phyloP scores from a whole-genome alignment of 2,113 vertebrate genomes.

The Euleptes europaea region DNA sequence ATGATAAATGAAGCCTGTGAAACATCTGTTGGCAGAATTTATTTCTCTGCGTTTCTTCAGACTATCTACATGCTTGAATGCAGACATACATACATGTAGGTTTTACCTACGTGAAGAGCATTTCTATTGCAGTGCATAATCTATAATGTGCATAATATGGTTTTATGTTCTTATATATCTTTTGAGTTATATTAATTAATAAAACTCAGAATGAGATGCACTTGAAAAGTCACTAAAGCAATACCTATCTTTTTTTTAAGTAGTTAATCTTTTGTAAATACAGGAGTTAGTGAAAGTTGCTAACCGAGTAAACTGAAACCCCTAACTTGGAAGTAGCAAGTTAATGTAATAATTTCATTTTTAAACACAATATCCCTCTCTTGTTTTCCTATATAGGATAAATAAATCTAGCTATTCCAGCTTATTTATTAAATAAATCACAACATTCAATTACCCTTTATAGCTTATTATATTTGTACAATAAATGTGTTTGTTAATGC shows the following conservation, averaged over 20 bases:
- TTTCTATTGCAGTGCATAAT: conserved; percentile 13
- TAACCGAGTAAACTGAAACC: not conserved
- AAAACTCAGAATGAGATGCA: not conserved
- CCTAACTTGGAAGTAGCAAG: not conserved
- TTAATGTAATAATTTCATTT: not conserved
- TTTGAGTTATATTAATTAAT: conserved; percentile 18
- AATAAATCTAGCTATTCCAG: conserved; percentile 19
- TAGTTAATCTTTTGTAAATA: conserved; percentile 10
- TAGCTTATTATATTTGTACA: not conserved
- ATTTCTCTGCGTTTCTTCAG: not conserved
- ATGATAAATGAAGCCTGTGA: conserved; percentile 62
- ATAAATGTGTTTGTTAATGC: not conserved
- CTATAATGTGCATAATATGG: too few species aligned
- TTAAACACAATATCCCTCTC: conserved; percentile 7
- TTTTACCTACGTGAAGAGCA: conserved; percentile 1
- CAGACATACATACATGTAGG: not conserved
- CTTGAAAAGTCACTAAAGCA: not conserved
- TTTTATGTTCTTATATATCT: not conserved
- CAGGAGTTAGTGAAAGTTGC: conserved; percentile 24
- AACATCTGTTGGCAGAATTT: conserved; percentile 65
- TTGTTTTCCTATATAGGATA: conserved; percentile 25
- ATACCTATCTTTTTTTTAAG: not conserved
- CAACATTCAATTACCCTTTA: conserved; percentile 34
- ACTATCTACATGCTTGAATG: conserved; percentile 8
- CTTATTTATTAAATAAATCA: conserved; percentile 43